Conservation (phyloP, 2,113 vertebrate species). For the Pangasianodon gigas region DNA sequence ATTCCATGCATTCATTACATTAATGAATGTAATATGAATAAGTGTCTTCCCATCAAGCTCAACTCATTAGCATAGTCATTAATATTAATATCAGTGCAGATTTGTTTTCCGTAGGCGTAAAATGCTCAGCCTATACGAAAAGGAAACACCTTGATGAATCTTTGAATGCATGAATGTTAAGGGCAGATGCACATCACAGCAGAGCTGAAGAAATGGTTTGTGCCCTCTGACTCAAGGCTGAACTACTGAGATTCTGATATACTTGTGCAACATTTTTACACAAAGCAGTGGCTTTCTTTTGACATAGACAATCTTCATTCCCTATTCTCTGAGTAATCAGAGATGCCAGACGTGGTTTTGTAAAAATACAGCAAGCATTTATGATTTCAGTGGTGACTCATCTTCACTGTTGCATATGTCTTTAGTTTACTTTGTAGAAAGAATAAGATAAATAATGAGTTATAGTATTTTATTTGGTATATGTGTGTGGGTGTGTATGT, state of each 20-base stretch:
- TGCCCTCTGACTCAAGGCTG: constrained; percentile 45
- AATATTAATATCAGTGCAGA: constrained; percentile 72
- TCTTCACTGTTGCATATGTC: background rate
- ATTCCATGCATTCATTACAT: constrained; percentile 75
- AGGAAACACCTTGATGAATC: constrained; percentile 29
- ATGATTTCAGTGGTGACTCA: constrained; percentile 27
- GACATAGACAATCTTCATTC: background rate
- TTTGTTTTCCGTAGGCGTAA: constrained; percentile 42
- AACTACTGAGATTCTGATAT: constrained; percentile 17
- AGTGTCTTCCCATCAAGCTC: constrained; percentile 65
- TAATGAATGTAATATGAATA: constrained; percentile 77
- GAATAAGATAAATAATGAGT: constrained; percentile 19
- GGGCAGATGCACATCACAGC: constrained; percentile 15
- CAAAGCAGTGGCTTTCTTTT: background rate
- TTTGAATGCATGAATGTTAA: constrained; percentile 5
- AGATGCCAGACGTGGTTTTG: background rate
- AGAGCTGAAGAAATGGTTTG: constrained; percentile 31
- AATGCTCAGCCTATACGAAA: constrained; percentile 18
- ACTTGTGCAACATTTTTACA: constrained; percentile 12
- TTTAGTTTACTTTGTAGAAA: constrained; percentile 10
- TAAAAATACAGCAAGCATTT: constrained; percentile 2
- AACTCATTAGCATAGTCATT: constrained; percentile 73
- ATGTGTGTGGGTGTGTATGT: constrained; percentile 21
- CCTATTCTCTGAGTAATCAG: constrained; percentile 22
- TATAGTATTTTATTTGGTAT: constrained; percentile 17